phyloP scores from a whole-genome alignment of 2,113 vertebrate species.

The Alces alces region DNA sequence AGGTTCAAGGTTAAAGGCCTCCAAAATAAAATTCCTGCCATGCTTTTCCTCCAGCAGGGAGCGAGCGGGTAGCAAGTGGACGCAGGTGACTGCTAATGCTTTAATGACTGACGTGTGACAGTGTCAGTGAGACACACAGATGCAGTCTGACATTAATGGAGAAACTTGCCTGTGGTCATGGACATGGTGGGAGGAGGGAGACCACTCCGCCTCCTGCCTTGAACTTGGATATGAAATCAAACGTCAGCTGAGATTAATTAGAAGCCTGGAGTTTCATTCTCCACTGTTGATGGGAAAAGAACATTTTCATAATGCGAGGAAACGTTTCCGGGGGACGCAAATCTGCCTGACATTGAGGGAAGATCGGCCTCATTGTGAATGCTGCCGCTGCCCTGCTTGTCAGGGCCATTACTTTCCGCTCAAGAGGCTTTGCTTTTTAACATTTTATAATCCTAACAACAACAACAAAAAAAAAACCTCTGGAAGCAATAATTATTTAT shows the following conservation, averaged over 20 bases:
- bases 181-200: not conserved
- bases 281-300: slow-evolving; percentile 79
- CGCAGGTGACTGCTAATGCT: slow-evolving; percentile 84
- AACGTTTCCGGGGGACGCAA: slow-evolving; percentile 79
- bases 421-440: slow-evolving; percentile 85
- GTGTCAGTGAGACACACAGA: slow-evolving; percentile 82
- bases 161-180: slow-evolving; percentile 92
- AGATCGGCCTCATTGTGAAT: slow-evolving; percentile 80
- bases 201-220: slow-evolving; percentile 78
- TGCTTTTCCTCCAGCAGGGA: slow-evolving; percentile 77
- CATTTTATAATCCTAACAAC: slow-evolving; percentile 90
- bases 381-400: slow-evolving; percentile 81
- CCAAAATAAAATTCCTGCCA: slow-evolving; percentile 56
- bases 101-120: slow-evolving; percentile 90
- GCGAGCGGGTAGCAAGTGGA: slow-evolving; percentile 82
- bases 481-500: slow-evolving; percentile 95
- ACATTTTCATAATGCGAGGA: slow-evolving; percentile 86
- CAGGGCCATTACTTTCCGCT: slow-evolving; percentile 85
- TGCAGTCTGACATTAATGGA: slow-evolving; percentile 95
- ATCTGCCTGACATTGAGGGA: slow-evolving; percentile 82
- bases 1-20: slow-evolving; percentile 76
- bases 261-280: slow-evolving; percentile 83
- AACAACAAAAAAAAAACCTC: slow-evolving; percentile 88
- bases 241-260: slow-evolving; percentile 93
- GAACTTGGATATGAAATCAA: slow-evolving; percentile 86